Evolutionary conservation across 2,113 vertebrate genomes (phyloP).

Genomic region (Dendropsophus ebraccatus): DNA sequence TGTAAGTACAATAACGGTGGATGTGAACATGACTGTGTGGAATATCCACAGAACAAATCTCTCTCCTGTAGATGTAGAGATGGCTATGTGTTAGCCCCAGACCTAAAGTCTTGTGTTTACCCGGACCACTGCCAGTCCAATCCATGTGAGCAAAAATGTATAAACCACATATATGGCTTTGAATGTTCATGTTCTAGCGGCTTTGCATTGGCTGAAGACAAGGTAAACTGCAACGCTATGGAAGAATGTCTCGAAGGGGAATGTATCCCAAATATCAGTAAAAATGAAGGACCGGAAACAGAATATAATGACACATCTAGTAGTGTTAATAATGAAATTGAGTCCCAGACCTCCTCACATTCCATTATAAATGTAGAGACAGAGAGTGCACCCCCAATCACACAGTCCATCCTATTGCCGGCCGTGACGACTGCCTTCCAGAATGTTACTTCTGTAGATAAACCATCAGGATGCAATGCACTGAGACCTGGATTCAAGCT

Average conservation of each 20-base stretch:
- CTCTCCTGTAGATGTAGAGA: constrained; percentile 69
- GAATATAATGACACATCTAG: background rate
- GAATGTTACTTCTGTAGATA: background rate
- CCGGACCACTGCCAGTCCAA: constrained; percentile 67
- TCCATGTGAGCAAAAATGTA: constrained; percentile 63
- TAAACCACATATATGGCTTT: background rate
- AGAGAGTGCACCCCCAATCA: background rate
- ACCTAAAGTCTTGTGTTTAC: constrained; percentile 68
- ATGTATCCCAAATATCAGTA: background rate
- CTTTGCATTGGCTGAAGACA: constrained; percentile 37
- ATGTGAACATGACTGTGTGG: constrained; percentile 73
- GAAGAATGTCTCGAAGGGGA: constrained; percentile 37
- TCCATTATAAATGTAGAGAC: background rate
- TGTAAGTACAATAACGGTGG: constrained; percentile 71
- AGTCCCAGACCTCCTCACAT: rapidly evolving
- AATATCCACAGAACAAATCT: background rate
- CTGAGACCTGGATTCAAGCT: constrained; percentile 63
- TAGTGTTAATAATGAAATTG: background rate
- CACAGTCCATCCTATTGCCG: background rate
- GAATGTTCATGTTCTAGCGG: constrained; percentile 51
- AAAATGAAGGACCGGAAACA: background rate
- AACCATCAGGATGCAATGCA: background rate
- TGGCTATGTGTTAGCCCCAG: constrained; percentile 66
- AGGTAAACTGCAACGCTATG: constrained; percentile 36
- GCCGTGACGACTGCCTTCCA: background rate